Base-by-base conservation (phyloP, 2,888 invertebrate species). In the Physocephala rufipes region DNA sequence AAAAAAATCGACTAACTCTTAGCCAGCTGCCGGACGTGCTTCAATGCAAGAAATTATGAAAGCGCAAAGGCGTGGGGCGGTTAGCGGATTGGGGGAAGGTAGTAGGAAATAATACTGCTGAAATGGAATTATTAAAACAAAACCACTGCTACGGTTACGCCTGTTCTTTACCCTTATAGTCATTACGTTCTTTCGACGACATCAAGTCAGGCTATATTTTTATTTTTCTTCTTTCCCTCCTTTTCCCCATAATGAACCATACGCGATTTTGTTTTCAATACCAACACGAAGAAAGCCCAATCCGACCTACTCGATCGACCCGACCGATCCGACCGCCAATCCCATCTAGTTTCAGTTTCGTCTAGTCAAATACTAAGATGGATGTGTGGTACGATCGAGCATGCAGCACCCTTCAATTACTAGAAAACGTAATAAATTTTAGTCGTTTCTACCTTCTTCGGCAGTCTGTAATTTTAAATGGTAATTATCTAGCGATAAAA, bases 401-500 rank as follows among this genome's bases (percentile, higher is more conserved):
- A 61, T 45, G 65, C 24, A 61, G 68, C 45, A 74, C 67, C 74
- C 74, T 74, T 66, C 76, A 74, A 77, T 74, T 74, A 74, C 71
- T 67, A 70, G 73, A 74, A 61, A 49, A 49, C 74, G 75, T 75
- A 77, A 77, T 76, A 77, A 77, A 75, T 77, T 76, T 74, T 73
- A 73, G 76, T 76, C 74, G 70, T 74, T 75, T 70, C 70, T 71
- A 71, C 70, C 58, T 74, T 74, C 68, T 67, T 76, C 58, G 72
- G 78, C 75, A 77, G 79, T 78, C 80, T 81, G 78, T 81, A 81
- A 81, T 81, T 81, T 81, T 68, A 71, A 77, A 78, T 75, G 78
- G 80, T 79, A 81, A 81, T 81, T 81, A 81, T 81, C 81, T 80
- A 80, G 80, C 81, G 80, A 81, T 81, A 81, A 81, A 81, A 79